phyloP scores from a whole-genome alignment of 2,888 invertebrate genomes.

The Oligia strigilis region DNA sequence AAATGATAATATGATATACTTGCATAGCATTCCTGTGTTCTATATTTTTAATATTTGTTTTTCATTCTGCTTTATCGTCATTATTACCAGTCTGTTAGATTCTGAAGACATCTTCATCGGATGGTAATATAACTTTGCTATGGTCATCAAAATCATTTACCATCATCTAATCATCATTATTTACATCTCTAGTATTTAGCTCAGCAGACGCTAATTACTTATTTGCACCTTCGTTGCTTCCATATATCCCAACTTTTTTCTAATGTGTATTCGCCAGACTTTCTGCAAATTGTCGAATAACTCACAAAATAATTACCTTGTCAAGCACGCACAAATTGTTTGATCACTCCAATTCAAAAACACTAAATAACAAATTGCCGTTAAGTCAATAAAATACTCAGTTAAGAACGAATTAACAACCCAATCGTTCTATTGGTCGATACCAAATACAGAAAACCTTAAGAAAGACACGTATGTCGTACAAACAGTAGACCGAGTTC shows the following conservation, averaged over 20 bases:
- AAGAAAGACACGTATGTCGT: slow-evolving; percentile 4
- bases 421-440: slow-evolving; percentile 35
- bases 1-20: slow-evolving; percentile 21
- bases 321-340: slow-evolving; percentile 11
- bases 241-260: neutral
- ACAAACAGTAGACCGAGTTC: slow-evolving; percentile 10
- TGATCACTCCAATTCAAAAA: slow-evolving; percentile 23
- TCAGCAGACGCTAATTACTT: neutral
- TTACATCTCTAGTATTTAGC: neutral
- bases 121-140: neutral
- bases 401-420: slow-evolving; percentile 16
- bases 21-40: slow-evolving; percentile 12
- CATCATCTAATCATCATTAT: neutral
- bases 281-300: neutral
- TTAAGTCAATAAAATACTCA: slow-evolving; percentile 26
- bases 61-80: neutral
- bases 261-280: neutral
- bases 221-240: neutral
- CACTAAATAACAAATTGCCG: slow-evolving; percentile 14
- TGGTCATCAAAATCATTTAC: neutral
- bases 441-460: slow-evolving; percentile 21
- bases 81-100: neutral
- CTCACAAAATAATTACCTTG: neutral
- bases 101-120: neutral
- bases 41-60: slow-evolving; percentile 10